Evolutionary conservation across 2,888 invertebrate genomes (phyloP).

Genomic region (Eupithecia exiguata): DNA sequence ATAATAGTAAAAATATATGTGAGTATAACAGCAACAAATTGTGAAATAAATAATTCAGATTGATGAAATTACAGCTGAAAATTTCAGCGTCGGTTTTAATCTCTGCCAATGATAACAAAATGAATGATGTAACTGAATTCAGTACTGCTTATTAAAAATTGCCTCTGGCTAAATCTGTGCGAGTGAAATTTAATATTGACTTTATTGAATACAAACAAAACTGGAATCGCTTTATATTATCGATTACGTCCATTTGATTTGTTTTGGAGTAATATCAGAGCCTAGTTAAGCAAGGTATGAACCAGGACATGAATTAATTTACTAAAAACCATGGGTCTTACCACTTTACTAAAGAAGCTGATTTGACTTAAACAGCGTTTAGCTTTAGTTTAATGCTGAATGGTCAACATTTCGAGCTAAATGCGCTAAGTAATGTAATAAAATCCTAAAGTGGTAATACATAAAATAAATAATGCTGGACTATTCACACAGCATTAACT

Average conservation of each 20-base stretch:
- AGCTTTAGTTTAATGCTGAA: no score
- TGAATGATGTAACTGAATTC: not conserved
- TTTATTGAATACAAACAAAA: constrained; percentile 35
- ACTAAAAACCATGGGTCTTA: not conserved
- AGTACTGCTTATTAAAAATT: not conserved
- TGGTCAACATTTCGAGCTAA: no score
- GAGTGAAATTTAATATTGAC: constrained; percentile 31
- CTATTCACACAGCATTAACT: no score
- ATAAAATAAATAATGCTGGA: no score
- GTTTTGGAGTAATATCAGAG: constrained; percentile 8
- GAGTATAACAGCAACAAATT: not conserved
- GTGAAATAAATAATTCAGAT: not conserved
- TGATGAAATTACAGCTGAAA: not conserved
- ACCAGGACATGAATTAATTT: not conserved
- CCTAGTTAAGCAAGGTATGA: not conserved
- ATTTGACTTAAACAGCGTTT: no score
- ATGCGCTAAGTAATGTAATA: no score
- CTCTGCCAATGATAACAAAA: not conserved
- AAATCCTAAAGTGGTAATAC: no score
- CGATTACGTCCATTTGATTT: constrained; percentile 25
- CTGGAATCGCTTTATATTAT: constrained; percentile 33
- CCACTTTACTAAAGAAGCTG: no score
- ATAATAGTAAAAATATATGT: not conserved
- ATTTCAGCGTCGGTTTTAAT: not conserved
- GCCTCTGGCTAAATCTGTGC: not conserved